Base-by-base conservation (phyloP, 2,113 vertebrate genomes). In the Hippocampus abdominalis region DNA sequence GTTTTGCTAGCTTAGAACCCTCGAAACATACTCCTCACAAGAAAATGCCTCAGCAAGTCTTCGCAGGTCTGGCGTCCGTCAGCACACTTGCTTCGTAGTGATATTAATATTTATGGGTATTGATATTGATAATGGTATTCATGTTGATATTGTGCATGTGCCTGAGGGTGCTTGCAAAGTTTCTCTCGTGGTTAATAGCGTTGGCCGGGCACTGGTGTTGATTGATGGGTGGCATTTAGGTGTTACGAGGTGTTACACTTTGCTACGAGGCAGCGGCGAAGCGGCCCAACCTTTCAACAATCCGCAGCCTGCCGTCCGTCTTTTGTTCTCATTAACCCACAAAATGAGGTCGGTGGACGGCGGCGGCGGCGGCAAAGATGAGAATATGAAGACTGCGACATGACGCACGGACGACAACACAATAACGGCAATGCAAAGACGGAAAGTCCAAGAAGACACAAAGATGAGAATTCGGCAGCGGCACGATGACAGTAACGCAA, bases 291-390 rank as follows among this genome's bases (percentile, higher is more conserved):
- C 89, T 82, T 89, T 88, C 80, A 81, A 87, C 88, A 86, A 87
- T 84, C 86, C 74, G 80, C 86, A 80, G 81, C 77, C 78, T 85
- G 75, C 81, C 80, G 80, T 72, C 79, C 74, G 5, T 85, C 83
- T 80, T 90, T 90, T 91, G 88, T 92, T 91, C 91, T 92, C 90
- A 91, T 91, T 91, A 91, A 91, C 90, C 90, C 82, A 69, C 79
- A 75, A 84, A 88, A 91, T 91, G 92, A 90, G 90, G 89, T 93
- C 88, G 86, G 85, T 74, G 9, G 70, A 82, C 32, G 60, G 20
- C 60, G 60, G 60, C 57, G 4, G 39, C 12, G 3, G 4, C 4
- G n/a, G 56, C n/a, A 29, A 3, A 59, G 23, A 27, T 29, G 56
- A 57, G 4, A 57, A 57, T 25, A 15, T 25, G 15, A 29, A 57